These are phyloP conservation scores for Clamator glandarius DNA, from an alignment of 2,797 vertebrate genomes.

Conservation along the genomic window DNA sequence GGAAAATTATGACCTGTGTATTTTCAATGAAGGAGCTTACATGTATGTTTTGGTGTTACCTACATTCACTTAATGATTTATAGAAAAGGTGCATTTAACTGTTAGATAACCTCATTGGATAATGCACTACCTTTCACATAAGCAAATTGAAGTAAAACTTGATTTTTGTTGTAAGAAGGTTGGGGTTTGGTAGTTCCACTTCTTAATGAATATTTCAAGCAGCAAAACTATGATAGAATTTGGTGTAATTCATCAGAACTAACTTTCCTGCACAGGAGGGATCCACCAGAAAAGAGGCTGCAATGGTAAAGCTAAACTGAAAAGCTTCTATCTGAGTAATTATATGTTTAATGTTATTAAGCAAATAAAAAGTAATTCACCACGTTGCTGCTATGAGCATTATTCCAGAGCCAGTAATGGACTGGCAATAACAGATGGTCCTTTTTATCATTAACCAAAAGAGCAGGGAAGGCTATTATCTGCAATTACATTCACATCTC, in stretches of 20 bases:
- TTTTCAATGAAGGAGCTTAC: not conserved
- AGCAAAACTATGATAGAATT: not conserved
- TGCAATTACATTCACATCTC: not conserved
- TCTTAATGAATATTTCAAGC: not conserved
- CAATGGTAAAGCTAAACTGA: not conserved
- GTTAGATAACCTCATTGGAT: not conserved
- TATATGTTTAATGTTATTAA: not conserved
- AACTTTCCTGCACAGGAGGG: not conserved
- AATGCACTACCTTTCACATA: not conserved
- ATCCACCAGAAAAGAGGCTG: not conserved
- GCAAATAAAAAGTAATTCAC: conserved; percentile 29
- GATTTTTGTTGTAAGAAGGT: not conserved
- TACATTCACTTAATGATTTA: conserved; percentile 1
- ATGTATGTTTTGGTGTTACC: not conserved
- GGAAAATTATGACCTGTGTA: not conserved
- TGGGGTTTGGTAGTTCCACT: not conserved
- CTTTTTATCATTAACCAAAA: not conserved
- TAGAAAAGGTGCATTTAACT: not conserved
- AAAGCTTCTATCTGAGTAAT: not conserved
- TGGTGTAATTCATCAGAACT: not conserved
- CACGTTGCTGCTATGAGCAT: not conserved
- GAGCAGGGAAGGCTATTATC: not conserved
- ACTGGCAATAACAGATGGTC: not conserved
- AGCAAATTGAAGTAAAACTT: not conserved
- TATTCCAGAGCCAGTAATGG: not conserved